These are phyloP conservation scores for Elysia chlorotica DNA, from an alignment of 1,140 invertebrate genomes.

Conservation along the genomic window DNA sequence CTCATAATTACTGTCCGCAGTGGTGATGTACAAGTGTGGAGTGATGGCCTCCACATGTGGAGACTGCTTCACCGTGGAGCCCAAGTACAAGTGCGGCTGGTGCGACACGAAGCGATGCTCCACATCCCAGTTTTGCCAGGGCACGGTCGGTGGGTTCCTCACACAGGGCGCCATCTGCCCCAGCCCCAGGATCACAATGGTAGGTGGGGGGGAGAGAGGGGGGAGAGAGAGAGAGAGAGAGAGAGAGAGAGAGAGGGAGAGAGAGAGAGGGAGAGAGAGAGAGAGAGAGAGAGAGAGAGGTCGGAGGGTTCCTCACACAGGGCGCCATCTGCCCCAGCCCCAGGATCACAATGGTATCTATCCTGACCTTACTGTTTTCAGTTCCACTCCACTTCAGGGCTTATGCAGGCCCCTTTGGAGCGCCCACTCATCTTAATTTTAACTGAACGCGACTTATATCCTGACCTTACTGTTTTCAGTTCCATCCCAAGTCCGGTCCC, in stretches of 20 bases:
- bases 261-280: no score
- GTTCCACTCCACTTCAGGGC: background rate
- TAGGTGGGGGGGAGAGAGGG: slow-evolving; percentile 31
- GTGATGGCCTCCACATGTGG: slow-evolving; percentile 56
- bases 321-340: slow-evolving; percentile 42
- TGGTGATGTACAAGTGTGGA: slow-evolving; percentile 58
- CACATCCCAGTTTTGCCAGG: slow-evolving; percentile 33
- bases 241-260: no score
- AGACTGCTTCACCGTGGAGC: slow-evolving; percentile 43
- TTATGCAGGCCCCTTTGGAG: background rate
- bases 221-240: no score
- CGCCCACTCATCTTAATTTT: background rate
- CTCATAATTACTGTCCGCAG: slow-evolving; percentile 42
- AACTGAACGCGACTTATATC: no score
- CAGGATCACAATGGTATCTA: slow-evolving; percentile 39
- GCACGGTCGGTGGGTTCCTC: slow-evolving; percentile 15
- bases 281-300: no score
- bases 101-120: slow-evolving; percentile 40
- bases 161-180: slow-evolving; percentile 34
- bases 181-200: slow-evolving; percentile 42
- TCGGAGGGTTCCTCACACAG: slow-evolving; percentile 19
- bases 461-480: no score
- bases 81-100: slow-evolving; percentile 55
- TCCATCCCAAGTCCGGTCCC: slow-evolving; percentile 91
- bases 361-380: background rate